Evolutionary conservation across 2,797 vertebrate genomes (phyloP).

Genomic region (Pangasius larnaudii): DNA sequence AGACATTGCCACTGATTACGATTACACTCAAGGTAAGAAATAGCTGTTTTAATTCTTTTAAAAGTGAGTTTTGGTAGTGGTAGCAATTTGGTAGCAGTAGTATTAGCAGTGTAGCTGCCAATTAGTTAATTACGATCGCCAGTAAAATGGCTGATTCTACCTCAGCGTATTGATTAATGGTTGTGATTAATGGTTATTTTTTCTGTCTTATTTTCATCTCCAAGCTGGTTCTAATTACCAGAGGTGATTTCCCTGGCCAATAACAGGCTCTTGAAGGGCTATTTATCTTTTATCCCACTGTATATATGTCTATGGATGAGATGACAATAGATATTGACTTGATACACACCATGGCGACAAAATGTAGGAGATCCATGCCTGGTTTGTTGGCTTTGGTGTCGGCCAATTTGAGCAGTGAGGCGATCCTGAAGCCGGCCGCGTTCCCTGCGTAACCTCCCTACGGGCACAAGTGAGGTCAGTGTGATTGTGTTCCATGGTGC

Average conservation of each 20-base stretch:
- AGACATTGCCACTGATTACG: background rate
- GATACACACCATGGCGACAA: conserved; percentile 77
- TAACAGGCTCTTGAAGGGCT: background rate
- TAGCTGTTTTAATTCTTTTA: background rate
- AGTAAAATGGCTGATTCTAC: background rate
- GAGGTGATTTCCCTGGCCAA: background rate
- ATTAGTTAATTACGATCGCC: background rate
- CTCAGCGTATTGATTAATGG: background rate
- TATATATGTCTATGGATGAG: background rate
- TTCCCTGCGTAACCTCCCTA: conserved; percentile 84
- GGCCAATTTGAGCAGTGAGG: conserved; percentile 81
- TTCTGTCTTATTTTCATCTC: background rate
- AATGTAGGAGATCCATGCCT: conserved; percentile 84
- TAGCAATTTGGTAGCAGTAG: background rate
- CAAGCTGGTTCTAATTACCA: background rate
- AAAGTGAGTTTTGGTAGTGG: background rate
- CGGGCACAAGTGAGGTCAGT: conserved; percentile 60
- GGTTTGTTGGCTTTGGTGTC: conserved; percentile 87
- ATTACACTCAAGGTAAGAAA: background rate
- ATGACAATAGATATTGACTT: background rate
- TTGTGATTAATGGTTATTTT: background rate
- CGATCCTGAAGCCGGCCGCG: conserved; percentile 82
- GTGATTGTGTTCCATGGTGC: conserved; percentile 42
- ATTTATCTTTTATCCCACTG: background rate
- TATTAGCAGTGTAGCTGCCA: background rate